Evolutionary conservation across 92 coral and sea anemone genomes (phyloP).

Genomic region (Hydrozoanthus gracilis): DNA sequence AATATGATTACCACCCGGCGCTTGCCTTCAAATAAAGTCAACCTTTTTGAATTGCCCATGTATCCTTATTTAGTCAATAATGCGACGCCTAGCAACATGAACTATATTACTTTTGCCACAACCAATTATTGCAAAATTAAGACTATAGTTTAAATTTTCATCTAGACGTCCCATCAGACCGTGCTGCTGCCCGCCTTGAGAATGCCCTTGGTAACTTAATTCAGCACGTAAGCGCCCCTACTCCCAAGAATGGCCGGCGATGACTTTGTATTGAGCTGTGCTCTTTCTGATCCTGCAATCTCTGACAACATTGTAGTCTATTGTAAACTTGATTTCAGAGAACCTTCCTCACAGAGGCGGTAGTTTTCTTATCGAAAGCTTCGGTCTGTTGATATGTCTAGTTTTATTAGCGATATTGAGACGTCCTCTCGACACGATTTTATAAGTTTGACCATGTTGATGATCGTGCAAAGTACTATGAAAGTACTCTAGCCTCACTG

Average conservation of each 20-base stretch:
- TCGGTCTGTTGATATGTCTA: neutral
- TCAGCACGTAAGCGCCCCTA: slow-evolving; percentile 45
- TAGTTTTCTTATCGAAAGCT: slow-evolving; percentile 36
- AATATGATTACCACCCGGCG: too few species aligned
- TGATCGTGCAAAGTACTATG: too few species aligned
- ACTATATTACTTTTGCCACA: neutral
- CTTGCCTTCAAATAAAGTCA: too few species aligned
- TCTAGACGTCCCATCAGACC: neutral
- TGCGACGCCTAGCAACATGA: neutral
- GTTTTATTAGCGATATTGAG: too few species aligned
- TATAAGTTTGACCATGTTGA: too few species aligned
- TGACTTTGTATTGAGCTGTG: slow-evolving; percentile 28
- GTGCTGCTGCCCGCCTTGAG: neutral
- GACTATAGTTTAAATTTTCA: neutral
- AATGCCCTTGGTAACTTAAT: neutral
- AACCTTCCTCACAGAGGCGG: slow-evolving; percentile 3
- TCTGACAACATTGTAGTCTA: slow-evolving; percentile 62
- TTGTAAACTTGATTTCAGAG: slow-evolving; percentile 30
- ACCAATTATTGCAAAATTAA: too few species aligned
- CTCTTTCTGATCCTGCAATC: slow-evolving; percentile 39
- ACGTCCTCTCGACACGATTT: too few species aligned
- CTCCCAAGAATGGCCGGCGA: slow-evolving; percentile 44
- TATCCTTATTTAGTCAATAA: too few species aligned
- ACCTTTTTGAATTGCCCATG: too few species aligned
- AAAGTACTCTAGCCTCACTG: too few species aligned